Evolutionary conservation across 1,140 invertebrate genomes (phyloP), one percentile per base, ranked within the genome.

Genomic region (Drosophila rhopaloa): DNA sequence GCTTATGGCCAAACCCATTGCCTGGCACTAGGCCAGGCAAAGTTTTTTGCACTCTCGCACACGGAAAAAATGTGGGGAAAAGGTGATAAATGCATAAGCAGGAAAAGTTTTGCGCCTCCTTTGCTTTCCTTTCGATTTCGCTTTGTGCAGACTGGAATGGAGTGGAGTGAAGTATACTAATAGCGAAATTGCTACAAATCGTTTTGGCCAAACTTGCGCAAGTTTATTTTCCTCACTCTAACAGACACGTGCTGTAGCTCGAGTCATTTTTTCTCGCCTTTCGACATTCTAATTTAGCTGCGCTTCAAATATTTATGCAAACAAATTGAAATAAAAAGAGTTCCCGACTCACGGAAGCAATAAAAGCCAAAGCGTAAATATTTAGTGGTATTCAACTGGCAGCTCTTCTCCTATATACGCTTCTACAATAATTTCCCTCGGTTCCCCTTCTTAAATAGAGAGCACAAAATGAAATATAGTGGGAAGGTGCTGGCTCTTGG

Each of bases 151-250:
- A 19, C 19, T 38, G 51, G 37, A 24, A n/a, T 16, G n/a, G 53
- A 19, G 16, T 48, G 38, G 46, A 58, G 40, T 55, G 27, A 57
- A 66, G 59, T 68, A 24, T 68, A 81, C 84, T 89, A 89, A 90
- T 89, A 89, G 85, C 78, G 78, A 90, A 89, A 90, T 90, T 89
- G 85, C 85, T 89, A 89, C 84, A 89, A 89, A 89, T 89, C 84
- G 84, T 79, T 89, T 89, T 90, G 84, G 85, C 83, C 83, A 86
- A 86, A 89, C 84, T 89, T 89, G 70, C 59, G 66, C 70, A 76
- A 85, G 82, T 85, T 85, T 81, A 78, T 86, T 81, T 82, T 86
- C 68, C 68, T 68, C 40, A 63, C 46, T 43, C 38, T 48, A 44
- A 55, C 75, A 50, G 43, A 41, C 54, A 72, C 58, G 48, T 46